These are phyloP conservation scores for Drosophila prosaltans DNA, from an alignment of 1,140 invertebrate genomes.

Conservation along the genomic window DNA sequence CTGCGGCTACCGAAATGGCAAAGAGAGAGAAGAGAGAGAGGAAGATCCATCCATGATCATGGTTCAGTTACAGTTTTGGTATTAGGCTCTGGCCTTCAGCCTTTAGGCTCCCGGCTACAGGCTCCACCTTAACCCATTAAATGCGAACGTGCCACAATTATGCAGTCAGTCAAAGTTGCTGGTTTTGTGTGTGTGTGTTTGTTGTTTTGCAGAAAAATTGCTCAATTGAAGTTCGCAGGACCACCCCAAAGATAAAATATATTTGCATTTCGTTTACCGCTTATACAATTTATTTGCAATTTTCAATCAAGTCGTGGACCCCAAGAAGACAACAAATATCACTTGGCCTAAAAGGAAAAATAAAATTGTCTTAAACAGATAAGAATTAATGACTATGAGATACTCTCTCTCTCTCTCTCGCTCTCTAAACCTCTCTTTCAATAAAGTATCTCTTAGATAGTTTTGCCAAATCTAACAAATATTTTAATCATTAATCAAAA, in stretches of 20 bases:
- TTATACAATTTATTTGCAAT: slow-evolving; percentile 82
- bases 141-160: slow-evolving; percentile 78
- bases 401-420: too few species aligned
- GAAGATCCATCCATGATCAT: neutral
- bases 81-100: too few species aligned
- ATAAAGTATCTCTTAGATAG: too few species aligned
- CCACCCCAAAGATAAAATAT: slow-evolving; percentile 58
- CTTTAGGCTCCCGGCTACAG: slow-evolving; percentile 5
- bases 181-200: too few species aligned
- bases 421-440: too few species aligned
- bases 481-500: too few species aligned
- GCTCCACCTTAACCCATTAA: slow-evolving; percentile 73
- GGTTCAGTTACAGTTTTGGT: too few species aligned
- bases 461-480: too few species aligned
- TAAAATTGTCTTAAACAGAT: too few species aligned
- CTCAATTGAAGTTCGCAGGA: slow-evolving; percentile 58
- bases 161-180: slow-evolving; percentile 32
- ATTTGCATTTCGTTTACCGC: slow-evolving; percentile 59
- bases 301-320: slow-evolving; percentile 77
- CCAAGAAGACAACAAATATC: neutral
- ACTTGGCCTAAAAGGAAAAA: too few species aligned
- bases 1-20: slow-evolving; percentile 43
- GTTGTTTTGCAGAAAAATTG: slow-evolving; percentile 45
- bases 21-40: neutral
- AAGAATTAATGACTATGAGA: too few species aligned